A percentile compares a stretch with the other conserved stretches of the same genome.
These are phyloP conservation scores for Chironomus striatipennis DNA, from an alignment of 1,140 invertebrate species.

Conservation along the genomic window DNA sequence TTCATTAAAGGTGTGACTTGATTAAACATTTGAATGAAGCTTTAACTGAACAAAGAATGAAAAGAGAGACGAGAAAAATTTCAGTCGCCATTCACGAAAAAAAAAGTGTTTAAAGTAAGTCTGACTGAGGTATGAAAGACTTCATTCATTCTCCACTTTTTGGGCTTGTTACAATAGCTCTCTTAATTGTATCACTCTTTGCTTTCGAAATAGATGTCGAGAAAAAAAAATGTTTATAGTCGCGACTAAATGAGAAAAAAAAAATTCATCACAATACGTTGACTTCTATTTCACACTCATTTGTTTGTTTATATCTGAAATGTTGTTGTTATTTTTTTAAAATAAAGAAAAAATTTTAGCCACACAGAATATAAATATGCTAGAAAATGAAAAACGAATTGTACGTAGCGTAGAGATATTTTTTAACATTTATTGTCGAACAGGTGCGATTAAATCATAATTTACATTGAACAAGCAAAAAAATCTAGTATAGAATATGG, in stretches of 20 bases:
- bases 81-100: not conserved
- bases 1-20: conserved; percentile 12
- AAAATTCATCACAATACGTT: not conserved
- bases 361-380: too few relatives aligned
- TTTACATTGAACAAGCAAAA: not conserved
- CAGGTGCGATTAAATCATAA: conserved; percentile 12
- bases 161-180: too few relatives aligned
- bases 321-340: not conserved
- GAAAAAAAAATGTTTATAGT: too few relatives aligned
- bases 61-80: not conserved
- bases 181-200: too few relatives aligned
- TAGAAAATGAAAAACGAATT: too few relatives aligned
- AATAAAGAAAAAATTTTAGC: not conserved
- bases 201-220: too few relatives aligned
- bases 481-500: not conserved
- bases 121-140: too few relatives aligned
- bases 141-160: too few relatives aligned
- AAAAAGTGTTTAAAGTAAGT: not conserved
- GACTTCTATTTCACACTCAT: not conserved
- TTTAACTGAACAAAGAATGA: not conserved
- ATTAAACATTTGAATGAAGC: conserved; percentile 2
- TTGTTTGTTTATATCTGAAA: not conserved
- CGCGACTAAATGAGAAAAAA: not conserved
- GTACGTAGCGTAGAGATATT: too few relatives aligned
- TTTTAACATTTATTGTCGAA: not conserved